phyloP scores from a whole-genome alignment of 2,113 vertebrate genomes.

The Sterrhoptilus dennistouni region DNA sequence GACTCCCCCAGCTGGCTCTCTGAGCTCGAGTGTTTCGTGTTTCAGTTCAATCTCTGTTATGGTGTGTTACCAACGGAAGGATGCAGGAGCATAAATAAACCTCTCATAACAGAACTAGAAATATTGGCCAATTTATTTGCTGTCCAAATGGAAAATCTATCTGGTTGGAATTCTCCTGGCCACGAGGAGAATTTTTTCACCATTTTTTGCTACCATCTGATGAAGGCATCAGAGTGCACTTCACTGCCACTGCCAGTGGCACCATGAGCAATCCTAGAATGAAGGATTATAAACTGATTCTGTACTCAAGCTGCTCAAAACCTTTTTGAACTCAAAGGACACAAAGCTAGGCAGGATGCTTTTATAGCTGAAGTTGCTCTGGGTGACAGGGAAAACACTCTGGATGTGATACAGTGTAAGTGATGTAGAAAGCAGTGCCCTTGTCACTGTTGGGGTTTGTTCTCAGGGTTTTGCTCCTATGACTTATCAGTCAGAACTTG shows the following conservation, averaged over 20 bases:
- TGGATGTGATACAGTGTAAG: neutral
- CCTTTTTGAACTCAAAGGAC: neutral
- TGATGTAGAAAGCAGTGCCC: neutral
- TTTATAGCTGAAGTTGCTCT: neutral
- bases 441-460: neutral
- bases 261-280: neutral
- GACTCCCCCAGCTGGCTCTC: neutral
- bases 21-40: neutral
- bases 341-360: neutral
- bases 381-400: neutral
- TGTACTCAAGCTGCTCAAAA: neutral
- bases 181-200: neutral
- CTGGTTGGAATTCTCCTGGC: neutral
- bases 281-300: neutral
- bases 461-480: neutral
- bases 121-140: neutral
- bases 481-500: neutral
- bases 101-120: neutral
- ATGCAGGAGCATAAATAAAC: neutral
- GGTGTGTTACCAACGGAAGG: neutral
- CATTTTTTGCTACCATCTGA: neutral
- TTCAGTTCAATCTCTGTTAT: neutral
- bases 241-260: neutral
- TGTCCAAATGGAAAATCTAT: neutral
- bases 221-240: neutral